Percentiles rank a stretch among this genome's conserved stretches.
Evolutionary conservation across 2,113 vertebrate genomes (phyloP).

Genomic region (Vulpes lagopus): DNA sequence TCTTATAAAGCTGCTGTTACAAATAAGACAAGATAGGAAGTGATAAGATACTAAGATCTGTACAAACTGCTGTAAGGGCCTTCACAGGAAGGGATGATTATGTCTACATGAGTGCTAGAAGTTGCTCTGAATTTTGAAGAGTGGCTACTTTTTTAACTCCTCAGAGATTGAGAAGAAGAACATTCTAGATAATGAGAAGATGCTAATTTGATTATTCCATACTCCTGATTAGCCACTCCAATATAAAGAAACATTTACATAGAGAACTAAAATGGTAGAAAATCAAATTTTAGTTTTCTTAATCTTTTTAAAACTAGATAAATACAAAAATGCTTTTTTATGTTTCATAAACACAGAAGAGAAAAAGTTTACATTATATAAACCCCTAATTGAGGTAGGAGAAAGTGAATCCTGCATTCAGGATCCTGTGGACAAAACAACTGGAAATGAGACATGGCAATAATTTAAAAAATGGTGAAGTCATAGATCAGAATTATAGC

Average conservation of each 20-base stretch:
- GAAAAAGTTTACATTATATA: background rate
- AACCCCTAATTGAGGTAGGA: background rate
- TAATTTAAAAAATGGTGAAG: background rate
- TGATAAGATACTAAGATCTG: background rate
- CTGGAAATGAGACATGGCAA: background rate
- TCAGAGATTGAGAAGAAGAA: background rate
- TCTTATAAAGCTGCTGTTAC: background rate
- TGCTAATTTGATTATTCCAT: background rate
- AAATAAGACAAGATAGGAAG: background rate
- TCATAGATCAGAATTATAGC: background rate
- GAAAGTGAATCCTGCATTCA: background rate
- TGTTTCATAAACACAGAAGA: background rate
- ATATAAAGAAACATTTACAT: background rate
- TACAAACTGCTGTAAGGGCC: background rate
- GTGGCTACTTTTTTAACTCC: background rate
- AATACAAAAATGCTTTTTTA: background rate
- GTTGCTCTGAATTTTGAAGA: background rate
- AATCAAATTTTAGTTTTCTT: slow-evolving; percentile 21
- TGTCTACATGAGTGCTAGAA: background rate
- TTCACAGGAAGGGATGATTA: background rate
- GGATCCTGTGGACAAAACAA: background rate
- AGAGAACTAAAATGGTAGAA: background rate
- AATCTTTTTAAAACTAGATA: background rate
- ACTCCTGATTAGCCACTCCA: background rate
- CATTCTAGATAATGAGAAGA: background rate